Base-by-base conservation (phyloP, 1,140 invertebrate species). In the Antheraea pernyi region DNA sequence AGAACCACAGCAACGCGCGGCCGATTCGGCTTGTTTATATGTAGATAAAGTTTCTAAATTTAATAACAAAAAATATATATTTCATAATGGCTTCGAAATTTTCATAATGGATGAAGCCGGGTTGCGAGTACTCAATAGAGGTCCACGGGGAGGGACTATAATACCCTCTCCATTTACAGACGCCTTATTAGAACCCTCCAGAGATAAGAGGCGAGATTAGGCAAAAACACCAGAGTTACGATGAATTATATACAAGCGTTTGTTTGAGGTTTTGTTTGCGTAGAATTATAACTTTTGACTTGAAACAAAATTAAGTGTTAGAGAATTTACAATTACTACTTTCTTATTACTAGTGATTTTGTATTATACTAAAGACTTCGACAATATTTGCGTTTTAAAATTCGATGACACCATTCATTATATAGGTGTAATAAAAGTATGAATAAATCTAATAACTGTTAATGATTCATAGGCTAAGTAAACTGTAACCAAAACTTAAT, bases 141-240 rank as follows among this genome's bases (percentile, higher is more conserved):
- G 69, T 36, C 69, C 67, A 58, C 42, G 74, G 84, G 80, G 80
- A 73, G 75, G 59, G 69, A 8, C 77, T 75, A 82, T 85, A 85
- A 88, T 88, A 77, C 77, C 74, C 75, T 76, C 71, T 80, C 69
- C 77, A 78, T 85, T 82, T 84, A 80, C 78, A 77, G 69, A 70
- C 75, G 73, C 62, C 71, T 74, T 72, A 67, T 60, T 71, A 65
- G 62, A 63, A 65, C 68, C 75, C 58, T 71, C 74, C 39, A 64
- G 59, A 85, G 80, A 86, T 86, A 86, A 86, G 72, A 73, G 70
- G 46, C 46, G 46, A 53, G 46, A 53, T 53, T 53, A 53, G 46
- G 46, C 46, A 53, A 53, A 53, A 53, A 60, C 19, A 60, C 19
- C 19, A 60, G 16, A 9, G 19, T 30, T 60, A 19, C 19, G 59